These are phyloP conservation scores for Gulo gulo DNA, from an alignment of 2,113 vertebrate species.

Conservation along the genomic window DNA sequence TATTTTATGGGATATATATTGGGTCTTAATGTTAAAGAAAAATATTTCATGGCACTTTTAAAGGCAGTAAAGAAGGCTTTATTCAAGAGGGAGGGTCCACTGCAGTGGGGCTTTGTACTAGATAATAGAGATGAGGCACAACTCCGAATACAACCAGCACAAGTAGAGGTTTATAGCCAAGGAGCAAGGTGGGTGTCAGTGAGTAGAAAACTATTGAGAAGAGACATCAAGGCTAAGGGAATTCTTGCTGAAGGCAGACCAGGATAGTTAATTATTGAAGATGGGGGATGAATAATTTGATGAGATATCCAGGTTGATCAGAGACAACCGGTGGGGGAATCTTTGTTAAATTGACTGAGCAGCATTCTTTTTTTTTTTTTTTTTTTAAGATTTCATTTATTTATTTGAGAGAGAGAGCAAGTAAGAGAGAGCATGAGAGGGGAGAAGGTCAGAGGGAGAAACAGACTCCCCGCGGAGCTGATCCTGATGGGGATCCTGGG, in stretches of 20 bases:
- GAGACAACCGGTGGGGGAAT: not conserved
- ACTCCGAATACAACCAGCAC: not conserved
- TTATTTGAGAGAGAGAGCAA: no score
- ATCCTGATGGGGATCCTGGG: no score
- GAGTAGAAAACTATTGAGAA: not conserved
- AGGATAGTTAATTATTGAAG: not conserved
- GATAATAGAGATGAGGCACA: not conserved
- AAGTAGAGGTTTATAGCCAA: not conserved
- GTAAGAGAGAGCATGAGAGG: no score
- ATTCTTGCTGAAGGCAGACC: not conserved
- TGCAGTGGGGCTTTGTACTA: not conserved
- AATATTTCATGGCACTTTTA: not conserved
- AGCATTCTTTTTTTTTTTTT: not conserved
- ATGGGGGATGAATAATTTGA: not conserved
- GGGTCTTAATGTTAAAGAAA: not conserved
- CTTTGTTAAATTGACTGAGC: not conserved
- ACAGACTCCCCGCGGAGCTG: no score
- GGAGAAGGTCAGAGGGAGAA: no score
- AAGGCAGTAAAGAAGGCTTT: not conserved
- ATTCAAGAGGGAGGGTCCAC: not conserved
- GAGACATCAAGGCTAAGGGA: not conserved
- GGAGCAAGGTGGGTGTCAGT: not conserved
- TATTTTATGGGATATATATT: not conserved
- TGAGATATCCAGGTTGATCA: not conserved
- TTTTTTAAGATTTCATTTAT: no score